Percentiles rank a stretch among this genome's conserved stretches.
These are phyloP conservation scores for Opisthograptis luteolata DNA, from an alignment of 2,888 invertebrate species.

Conservation along the genomic window DNA sequence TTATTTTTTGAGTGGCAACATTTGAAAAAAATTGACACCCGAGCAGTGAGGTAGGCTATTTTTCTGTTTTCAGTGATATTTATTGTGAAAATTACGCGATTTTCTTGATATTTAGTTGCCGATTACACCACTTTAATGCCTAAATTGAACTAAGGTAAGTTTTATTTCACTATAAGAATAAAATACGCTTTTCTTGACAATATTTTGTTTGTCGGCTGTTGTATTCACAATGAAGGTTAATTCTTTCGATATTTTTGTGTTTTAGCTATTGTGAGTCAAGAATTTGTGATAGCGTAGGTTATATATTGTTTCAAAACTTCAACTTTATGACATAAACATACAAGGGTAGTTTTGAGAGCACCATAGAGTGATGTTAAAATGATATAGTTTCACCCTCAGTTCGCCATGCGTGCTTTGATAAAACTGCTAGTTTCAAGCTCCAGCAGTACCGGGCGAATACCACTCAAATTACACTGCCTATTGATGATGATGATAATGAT, in stretches of 20 bases:
- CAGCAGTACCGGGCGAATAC: background rate
- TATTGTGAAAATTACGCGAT: constrained; percentile 75
- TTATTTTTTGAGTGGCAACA: constrained; percentile 50
- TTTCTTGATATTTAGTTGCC: constrained; percentile 68
- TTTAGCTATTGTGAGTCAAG: background rate
- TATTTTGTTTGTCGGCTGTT: constrained; percentile 74
- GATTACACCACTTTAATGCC: constrained; percentile 76
- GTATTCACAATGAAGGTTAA: constrained; percentile 74
- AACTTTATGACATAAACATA: too few species aligned
- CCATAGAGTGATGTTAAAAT: too few species aligned
- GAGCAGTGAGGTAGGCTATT: constrained; percentile 83
- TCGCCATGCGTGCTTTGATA: constrained; percentile 72
- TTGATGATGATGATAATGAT: background rate
- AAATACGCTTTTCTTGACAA: constrained; percentile 17
- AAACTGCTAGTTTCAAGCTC: constrained; percentile 3
- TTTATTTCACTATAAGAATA: constrained; percentile 21
- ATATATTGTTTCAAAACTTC: background rate
- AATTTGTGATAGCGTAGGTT: background rate
- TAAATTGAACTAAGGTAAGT: constrained; percentile 79
- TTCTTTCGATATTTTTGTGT: constrained; percentile 11
- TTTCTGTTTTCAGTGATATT: constrained; percentile 82
- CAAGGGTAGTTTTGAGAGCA: too few species aligned
- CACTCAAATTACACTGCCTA: background rate
- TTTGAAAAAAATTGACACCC: constrained; percentile 72
- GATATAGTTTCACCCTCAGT: constrained; percentile 31